A percentile compares a stretch with the other conserved stretches of the same genome.
These are phyloP conservation scores for Temnopleurus reevesii DNA, from an alignment of 53 echinoderm and acorn worm species.

Conservation along the genomic window DNA sequence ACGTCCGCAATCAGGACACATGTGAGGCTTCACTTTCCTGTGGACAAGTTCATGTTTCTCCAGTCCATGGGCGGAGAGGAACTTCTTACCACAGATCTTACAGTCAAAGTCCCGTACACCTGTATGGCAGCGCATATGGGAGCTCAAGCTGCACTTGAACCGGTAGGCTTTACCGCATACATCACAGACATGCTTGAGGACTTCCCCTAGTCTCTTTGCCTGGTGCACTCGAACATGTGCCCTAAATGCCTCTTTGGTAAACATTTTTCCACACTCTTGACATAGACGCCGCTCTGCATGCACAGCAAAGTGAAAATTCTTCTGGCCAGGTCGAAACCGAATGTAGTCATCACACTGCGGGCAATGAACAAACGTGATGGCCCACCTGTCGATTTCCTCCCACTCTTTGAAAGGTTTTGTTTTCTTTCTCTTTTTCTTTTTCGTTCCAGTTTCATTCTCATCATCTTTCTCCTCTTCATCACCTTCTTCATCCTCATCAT, in stretches of 20 bases:
- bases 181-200: slow-evolving; percentile 56
- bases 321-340: slow-evolving; percentile 44
- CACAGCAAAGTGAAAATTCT: slow-evolving; percentile 53
- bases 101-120: slow-evolving; percentile 51
- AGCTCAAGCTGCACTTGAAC: slow-evolving; percentile 62
- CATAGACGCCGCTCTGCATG: slow-evolving; percentile 50
- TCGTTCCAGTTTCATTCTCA: background rate
- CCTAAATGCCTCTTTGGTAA: slow-evolving; percentile 50
- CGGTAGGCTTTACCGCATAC: slow-evolving; percentile 66
- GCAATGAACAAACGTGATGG: slow-evolving; percentile 39
- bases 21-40: slow-evolving; percentile 75
- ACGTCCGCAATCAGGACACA: slow-evolving; percentile 83
- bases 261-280: slow-evolving; percentile 54
- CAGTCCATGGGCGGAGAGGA: slow-evolving; percentile 62
- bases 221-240: slow-evolving; percentile 43
- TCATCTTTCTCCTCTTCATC: slow-evolving; percentile 15
- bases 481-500: background rate
- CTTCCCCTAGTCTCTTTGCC: slow-evolving; percentile 8
- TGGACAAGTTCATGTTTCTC: slow-evolving; percentile 76
- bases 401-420: slow-evolving; percentile 36
- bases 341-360: slow-evolving; percentile 47
- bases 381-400: slow-evolving; percentile 55
- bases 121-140: slow-evolving; percentile 59
- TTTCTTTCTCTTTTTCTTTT: slow-evolving; percentile 27
- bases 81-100: slow-evolving; percentile 68